Evolutionary conservation across 2,113 vertebrate genomes (phyloP).

Genomic region (Indicator indicator): DNA sequence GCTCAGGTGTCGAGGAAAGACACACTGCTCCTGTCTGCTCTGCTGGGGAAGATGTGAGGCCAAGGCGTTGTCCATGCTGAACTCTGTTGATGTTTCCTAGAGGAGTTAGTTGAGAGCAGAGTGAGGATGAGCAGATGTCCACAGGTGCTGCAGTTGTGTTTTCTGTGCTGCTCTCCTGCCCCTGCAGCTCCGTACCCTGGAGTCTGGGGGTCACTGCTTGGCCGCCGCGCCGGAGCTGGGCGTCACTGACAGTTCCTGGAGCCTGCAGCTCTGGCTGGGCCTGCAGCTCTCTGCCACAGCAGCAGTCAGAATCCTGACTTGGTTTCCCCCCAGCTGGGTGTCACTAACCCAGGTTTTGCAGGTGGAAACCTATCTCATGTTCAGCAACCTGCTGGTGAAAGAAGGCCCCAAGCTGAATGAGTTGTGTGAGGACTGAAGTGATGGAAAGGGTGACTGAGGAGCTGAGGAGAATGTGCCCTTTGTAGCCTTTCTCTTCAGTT

Average conservation of each 20-base stretch:
- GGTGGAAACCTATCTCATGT: neutral
- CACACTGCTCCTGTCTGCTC: neutral
- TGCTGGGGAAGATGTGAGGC: neutral
- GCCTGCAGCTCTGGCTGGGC: neutral
- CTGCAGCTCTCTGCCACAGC: neutral
- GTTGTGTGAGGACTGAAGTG: slow-evolving; percentile 56
- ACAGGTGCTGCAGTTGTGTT: neutral
- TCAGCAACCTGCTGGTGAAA: slow-evolving; percentile 8
- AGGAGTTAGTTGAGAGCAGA: neutral
- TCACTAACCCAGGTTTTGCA: neutral
- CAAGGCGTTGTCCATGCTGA: rapidly evolving
- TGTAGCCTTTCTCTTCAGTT: slow-evolving; percentile 42
- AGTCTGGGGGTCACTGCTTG: neutral
- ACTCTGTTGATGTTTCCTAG: neutral
- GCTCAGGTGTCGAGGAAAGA: neutral
- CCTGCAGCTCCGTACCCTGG: rapidly evolving
- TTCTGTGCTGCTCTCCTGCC: no score
- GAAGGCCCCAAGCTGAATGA: slow-evolving; percentile 1
- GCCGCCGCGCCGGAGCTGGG: neutral
- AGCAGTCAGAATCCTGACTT: neutral
- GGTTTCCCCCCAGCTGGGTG: neutral
- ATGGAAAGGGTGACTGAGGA: slow-evolving; percentile 53
- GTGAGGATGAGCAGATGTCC: neutral
- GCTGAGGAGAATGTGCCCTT: slow-evolving; percentile 52
- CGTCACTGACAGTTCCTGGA: neutral